These are phyloP conservation scores for Pterocles orientalis DNA, from an alignment of 2,113 vertebrate species.

Conservation along the genomic window DNA sequence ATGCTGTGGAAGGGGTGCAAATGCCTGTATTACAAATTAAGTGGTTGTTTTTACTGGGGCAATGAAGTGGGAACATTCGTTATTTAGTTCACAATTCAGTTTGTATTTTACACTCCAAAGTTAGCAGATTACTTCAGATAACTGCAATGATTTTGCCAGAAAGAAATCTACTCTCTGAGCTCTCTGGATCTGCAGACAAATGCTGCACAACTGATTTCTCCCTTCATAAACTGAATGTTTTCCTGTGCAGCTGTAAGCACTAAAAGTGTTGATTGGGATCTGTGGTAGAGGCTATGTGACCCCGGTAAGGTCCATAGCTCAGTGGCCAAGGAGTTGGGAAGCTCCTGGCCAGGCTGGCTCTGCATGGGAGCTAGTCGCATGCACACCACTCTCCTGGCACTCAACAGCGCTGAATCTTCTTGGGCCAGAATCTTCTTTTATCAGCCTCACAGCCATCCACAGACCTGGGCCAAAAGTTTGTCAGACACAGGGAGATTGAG, in stretches of 20 bases:
- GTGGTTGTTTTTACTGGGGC: background rate
- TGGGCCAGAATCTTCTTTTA: background rate
- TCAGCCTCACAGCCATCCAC: background rate
- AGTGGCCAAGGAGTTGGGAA: background rate
- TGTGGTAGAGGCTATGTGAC: background rate
- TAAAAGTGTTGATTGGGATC: background rate
- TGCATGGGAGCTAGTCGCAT: background rate
- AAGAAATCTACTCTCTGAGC: background rate
- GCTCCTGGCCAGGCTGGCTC: background rate
- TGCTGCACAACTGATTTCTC: background rate
- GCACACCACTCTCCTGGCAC: rapidly evolving
- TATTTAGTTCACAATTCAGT: background rate
- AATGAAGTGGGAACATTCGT: background rate
- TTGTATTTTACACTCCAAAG: background rate
- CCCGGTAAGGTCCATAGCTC: background rate
- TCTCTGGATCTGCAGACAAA: background rate
- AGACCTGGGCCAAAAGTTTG: background rate
- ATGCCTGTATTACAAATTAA: background rate
- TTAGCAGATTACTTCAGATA: background rate
- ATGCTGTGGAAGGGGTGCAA: background rate
- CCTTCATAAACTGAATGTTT: background rate
- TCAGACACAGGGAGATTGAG: background rate
- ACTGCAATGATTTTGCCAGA: background rate
- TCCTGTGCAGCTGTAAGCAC: background rate
- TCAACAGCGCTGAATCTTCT: background rate